Evolutionary conservation across 2,888 invertebrate species (phyloP).

Genomic region (Metopia argyrocephala): DNA sequence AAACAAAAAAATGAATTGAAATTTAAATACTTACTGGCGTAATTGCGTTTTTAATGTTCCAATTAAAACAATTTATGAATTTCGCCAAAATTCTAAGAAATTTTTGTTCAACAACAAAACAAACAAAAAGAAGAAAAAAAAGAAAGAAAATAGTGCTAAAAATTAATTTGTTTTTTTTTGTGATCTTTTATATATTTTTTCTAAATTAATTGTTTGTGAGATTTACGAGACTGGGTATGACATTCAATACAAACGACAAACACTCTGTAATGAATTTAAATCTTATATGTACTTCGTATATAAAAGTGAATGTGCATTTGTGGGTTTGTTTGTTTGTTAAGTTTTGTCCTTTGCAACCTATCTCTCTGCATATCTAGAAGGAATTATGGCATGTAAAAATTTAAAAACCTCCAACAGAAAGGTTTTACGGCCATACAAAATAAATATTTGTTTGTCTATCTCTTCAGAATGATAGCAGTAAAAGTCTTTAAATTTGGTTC

Average conservation of each 20-base stretch:
- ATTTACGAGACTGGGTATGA: slow-evolving; percentile 37
- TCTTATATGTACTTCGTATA: too few relatives aligned
- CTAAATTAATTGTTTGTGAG: slow-evolving; percentile 63
- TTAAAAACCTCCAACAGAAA: too few relatives aligned
- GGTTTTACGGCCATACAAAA: too few relatives aligned
- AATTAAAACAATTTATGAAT: slow-evolving; percentile 62
- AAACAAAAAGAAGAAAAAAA: not conserved
- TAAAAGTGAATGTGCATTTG: too few relatives aligned
- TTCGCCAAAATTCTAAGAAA: slow-evolving; percentile 62
- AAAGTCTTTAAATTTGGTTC: too few relatives aligned
- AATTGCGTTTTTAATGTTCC: slow-evolving; percentile 59
- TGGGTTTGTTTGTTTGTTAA: too few relatives aligned
- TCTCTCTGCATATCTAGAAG: too few relatives aligned
- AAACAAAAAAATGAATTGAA: not conserved
- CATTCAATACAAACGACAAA: not conserved
- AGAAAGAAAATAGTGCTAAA: slow-evolving; percentile 31
- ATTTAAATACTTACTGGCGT: slow-evolving; percentile 2
- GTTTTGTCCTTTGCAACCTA: too few relatives aligned
- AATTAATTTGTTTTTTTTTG: slow-evolving; percentile 35
- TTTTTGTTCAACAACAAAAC: slow-evolving; percentile 54
- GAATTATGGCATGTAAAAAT: too few relatives aligned
- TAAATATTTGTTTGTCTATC: too few relatives aligned
- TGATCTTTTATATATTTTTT: slow-evolving; percentile 49
- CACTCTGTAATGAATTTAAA: too few relatives aligned
- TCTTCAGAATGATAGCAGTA: too few relatives aligned